These are phyloP conservation scores for Brachylomia viminalis DNA, from an alignment of 2,888 invertebrate genomes.

Conservation along the genomic window DNA sequence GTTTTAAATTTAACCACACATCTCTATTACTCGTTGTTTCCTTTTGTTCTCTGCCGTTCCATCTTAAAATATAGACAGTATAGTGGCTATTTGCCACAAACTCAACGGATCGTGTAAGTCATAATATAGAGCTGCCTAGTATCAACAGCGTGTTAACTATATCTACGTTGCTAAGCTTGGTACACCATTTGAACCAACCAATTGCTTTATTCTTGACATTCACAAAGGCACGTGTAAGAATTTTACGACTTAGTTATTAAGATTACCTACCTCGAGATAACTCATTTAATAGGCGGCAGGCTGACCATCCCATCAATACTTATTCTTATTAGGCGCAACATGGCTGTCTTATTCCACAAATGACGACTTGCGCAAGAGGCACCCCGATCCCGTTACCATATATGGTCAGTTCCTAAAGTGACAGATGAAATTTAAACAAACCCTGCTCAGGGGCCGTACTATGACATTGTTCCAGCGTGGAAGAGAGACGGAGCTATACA, in stretches of 20 bases:
- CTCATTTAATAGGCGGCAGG: neutral
- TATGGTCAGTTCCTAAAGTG: neutral
- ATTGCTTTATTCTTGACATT: neutral
- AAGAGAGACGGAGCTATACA: no score
- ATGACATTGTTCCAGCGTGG: no score
- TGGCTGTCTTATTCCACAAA: no score
- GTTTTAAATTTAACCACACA: neutral
- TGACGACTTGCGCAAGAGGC: neutral
- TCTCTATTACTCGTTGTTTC: neutral
- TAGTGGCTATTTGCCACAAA: neutral
- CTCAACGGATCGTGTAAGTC: neutral
- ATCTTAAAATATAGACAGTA: neutral
- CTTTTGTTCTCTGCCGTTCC: neutral
- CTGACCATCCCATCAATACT: neutral
- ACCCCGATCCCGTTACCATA: neutral
- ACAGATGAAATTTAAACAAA: neutral
- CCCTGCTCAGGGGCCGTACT: no score
- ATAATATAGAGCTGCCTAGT: neutral
- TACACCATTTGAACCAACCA: neutral
- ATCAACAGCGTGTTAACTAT: neutral
- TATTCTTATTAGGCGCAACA: neutral
- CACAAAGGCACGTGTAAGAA: slow-evolving; percentile 8
- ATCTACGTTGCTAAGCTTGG: neutral
- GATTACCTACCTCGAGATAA: neutral
- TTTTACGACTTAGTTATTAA: slow-evolving; percentile 7